A percentile compares a stretch with the other conserved stretches of the same genome.
Conservation (phyloP, 2,113 vertebrate species). For the Albula glossodonta region DNA sequence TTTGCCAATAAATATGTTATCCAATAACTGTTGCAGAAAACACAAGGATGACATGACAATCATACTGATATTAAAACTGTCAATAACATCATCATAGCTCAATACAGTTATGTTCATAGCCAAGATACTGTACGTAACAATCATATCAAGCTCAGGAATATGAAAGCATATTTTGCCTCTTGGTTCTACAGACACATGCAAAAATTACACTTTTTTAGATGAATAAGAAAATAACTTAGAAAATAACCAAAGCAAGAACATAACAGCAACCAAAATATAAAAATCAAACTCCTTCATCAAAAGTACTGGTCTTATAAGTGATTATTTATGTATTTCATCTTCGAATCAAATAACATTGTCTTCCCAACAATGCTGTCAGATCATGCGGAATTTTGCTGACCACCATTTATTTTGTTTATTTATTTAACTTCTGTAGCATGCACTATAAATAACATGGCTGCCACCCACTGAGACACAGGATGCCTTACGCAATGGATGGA, state of each 20-base stretch:
- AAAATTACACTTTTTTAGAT: not conserved
- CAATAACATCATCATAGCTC: not conserved
- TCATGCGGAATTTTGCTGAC: slow-evolving; percentile 12
- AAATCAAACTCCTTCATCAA: not conserved
- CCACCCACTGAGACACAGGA: not conserved
- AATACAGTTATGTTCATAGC: not conserved
- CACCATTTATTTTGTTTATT: slow-evolving; percentile 29
- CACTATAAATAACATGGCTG: slow-evolving; percentile 23
- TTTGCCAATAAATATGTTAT: not conserved
- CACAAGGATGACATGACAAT: not conserved
- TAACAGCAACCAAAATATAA: not conserved
- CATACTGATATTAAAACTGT: not conserved
- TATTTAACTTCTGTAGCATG: not conserved
- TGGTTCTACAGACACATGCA: not conserved
- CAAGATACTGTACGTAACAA: not conserved
- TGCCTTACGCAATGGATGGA: slow-evolving; percentile 13
- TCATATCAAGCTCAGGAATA: not conserved
- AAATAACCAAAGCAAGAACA: not conserved
- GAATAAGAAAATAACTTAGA: not conserved
- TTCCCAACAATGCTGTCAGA: not conserved
- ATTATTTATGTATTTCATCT: not conserved
- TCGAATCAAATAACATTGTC: not conserved
- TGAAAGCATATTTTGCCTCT: not conserved
- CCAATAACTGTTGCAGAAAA: not conserved
- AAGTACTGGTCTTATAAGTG: not conserved